Percentiles rank a stretch among this genome's conserved stretches.
phyloP scores from a whole-genome alignment of 2,888 invertebrate species.

The Chrysina gloriosa region DNA sequence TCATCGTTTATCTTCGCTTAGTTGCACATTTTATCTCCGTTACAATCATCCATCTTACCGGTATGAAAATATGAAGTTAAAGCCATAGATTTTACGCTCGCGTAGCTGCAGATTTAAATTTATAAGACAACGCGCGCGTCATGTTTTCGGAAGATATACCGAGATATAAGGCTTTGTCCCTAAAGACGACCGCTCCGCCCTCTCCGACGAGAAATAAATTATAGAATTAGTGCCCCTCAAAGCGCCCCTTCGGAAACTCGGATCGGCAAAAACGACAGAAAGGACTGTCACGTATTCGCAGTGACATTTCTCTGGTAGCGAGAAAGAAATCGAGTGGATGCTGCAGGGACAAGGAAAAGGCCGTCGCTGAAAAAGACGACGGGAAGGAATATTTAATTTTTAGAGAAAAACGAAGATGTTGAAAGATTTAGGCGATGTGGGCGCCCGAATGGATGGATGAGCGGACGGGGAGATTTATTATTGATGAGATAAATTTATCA shows the following conservation, averaged over 20 bases:
- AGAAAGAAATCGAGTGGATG: not conserved
- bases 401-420: too few relatives aligned
- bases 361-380: not conserved
- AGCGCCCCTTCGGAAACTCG: not conserved
- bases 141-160: not conserved
- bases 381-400: not conserved
- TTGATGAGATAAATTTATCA: too few relatives aligned
- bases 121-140: not conserved
- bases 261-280: slow-evolving; percentile 6
- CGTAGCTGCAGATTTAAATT: too few relatives aligned
- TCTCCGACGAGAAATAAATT: not conserved
- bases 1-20: slow-evolving; percentile 2
- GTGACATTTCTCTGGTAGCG: slow-evolving; percentile 7
- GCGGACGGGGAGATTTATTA: too few relatives aligned
- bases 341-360: not conserved
- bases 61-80: too few relatives aligned
- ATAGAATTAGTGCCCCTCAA: slow-evolving; percentile 11
- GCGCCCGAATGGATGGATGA: too few relatives aligned
- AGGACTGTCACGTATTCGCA: slow-evolving; percentile 7
- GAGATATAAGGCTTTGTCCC: too few relatives aligned
- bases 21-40: not conserved
- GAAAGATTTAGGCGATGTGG: too few relatives aligned
- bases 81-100: too few relatives aligned
- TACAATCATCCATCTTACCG: not conserved
- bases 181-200: too few relatives aligned